Base-by-base conservation (phyloP, 2,113 vertebrate genomes). In the Datnioides undecimradiatus region DNA sequence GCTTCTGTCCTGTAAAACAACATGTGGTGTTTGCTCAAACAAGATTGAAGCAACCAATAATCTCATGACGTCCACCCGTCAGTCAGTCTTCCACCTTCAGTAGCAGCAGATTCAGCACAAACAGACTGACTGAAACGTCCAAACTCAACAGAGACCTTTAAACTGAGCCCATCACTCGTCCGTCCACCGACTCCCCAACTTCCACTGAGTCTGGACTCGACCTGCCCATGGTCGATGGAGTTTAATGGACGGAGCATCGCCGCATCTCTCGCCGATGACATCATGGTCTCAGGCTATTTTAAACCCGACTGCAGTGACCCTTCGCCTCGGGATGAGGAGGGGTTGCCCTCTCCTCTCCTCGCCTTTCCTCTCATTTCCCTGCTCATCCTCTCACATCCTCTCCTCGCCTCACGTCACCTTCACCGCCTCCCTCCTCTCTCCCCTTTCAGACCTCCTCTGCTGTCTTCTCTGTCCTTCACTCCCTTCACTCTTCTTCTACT, bases 221-320 rank as follows among this genome's bases (percentile, higher is more conserved):
- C 71, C 59, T 60, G 25, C 54, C 0, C 60, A 60, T 43, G 79
- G 69, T 89, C 73, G 67, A 85, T 87, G 34, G 58, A 10, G 55
- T 81, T 83, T 84, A 75, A 87, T 73, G 82, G 82, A 76, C 23
- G 1, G 33, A 60, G 43, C 79, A 12, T 75, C 43, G 57, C 80
- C 73, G 81, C 58, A 12, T 77, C 78, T 57, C 40, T 76, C 48
- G 5, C 23, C 14, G 58, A 73, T 92, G 89, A 90, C 89, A 84
- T 90, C 87, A 90, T 85, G 68, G 64, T 65, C 76, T 85, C 69
- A 17, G 66, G 82, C 79, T 90, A 90, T 92, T 89, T 91, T 75
- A 80, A 73, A 92, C 88, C 51, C 1, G 57, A 73, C 79, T 71
- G 83, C 87, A 78, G 80, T 87, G 87, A 91, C 88, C 86, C 74